A percentile compares a stretch with the other conserved stretches of the same genome.
These are phyloP conservation scores for Phyto melanocephala DNA, from an alignment of 2,888 invertebrate species.

Conservation along the genomic window DNA sequence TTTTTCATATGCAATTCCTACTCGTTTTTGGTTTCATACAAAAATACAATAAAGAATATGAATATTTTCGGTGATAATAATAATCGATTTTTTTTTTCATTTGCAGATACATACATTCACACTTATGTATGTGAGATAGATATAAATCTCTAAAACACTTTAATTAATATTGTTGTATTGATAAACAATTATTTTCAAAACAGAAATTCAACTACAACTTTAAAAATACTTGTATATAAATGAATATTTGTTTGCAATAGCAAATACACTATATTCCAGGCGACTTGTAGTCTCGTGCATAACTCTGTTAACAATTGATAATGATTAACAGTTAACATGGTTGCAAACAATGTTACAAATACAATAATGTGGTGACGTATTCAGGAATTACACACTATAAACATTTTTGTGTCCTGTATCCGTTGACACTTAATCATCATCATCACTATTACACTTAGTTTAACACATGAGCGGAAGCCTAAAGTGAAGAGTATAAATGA, in stretches of 20 bases:
- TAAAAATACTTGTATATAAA: no score
- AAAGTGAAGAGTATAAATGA: neutral
- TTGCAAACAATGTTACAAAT: neutral
- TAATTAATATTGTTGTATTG: neutral
- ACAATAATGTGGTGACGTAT: slow-evolving; percentile 9
- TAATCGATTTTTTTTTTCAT: no score
- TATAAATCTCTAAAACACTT: no score
- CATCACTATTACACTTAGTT: slow-evolving; percentile 4
- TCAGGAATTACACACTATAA: slow-evolving; percentile 43
- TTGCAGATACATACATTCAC: no score
- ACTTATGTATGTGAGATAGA: no score
- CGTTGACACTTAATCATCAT: slow-evolving; percentile 58
- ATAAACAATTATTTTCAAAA: slow-evolving; percentile 10
- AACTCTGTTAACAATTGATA: slow-evolving; percentile 11
- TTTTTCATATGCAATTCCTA: no score
- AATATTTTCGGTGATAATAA: no score
- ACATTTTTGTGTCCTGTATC: slow-evolving; percentile 44
- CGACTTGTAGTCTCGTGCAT: neutral
- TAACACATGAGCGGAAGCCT: neutral
- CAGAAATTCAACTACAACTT: no score
- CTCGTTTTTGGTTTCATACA: no score
- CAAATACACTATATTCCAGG: neutral
- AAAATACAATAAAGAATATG: no score
- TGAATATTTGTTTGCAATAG: neutral
- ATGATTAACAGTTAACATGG: slow-evolving; percentile 15